Evolutionary conservation across 2,113 vertebrate species (phyloP).

Genomic region (Oxyruncus cristatus): DNA sequence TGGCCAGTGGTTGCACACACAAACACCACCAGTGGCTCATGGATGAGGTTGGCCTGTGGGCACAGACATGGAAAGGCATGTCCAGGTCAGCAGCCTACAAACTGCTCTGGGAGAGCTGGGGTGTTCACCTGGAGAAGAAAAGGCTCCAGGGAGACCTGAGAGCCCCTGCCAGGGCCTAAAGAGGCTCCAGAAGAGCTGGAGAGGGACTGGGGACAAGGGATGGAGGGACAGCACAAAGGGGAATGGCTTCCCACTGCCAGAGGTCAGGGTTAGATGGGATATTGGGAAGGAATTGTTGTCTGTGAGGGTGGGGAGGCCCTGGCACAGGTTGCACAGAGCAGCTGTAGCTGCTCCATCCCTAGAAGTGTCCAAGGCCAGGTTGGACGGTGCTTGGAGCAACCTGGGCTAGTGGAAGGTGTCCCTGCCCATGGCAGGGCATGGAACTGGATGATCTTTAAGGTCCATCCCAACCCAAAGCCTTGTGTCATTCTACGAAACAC

Average conservation of each 20-base stretch:
- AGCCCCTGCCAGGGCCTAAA: not conserved
- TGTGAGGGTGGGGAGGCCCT: not conserved
- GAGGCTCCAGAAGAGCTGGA: not conserved
- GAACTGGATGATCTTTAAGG: not conserved
- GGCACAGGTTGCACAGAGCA: not conserved
- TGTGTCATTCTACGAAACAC: not conserved
- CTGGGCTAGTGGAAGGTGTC: not conserved
- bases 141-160: not conserved
- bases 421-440: not conserved
- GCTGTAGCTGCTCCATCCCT: not conserved
- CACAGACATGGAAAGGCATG: not conserved
- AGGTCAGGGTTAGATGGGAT: not conserved
- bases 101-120: not conserved
- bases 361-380: not conserved
- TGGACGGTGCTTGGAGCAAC: not conserved
- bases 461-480: not conserved
- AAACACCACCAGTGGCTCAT: slow-evolving; percentile 88
- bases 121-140: not conserved
- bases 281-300: not conserved
- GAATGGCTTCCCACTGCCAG: not conserved
- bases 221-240: not conserved
- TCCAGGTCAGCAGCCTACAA: not conserved
- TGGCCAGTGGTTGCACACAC: slow-evolving; percentile 93
- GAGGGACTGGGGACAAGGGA: not conserved
- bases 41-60: slow-evolving; percentile 85